Evolutionary conservation across 2,113 vertebrate genomes (phyloP).

Genomic region (Pluvianellus socialis): DNA sequence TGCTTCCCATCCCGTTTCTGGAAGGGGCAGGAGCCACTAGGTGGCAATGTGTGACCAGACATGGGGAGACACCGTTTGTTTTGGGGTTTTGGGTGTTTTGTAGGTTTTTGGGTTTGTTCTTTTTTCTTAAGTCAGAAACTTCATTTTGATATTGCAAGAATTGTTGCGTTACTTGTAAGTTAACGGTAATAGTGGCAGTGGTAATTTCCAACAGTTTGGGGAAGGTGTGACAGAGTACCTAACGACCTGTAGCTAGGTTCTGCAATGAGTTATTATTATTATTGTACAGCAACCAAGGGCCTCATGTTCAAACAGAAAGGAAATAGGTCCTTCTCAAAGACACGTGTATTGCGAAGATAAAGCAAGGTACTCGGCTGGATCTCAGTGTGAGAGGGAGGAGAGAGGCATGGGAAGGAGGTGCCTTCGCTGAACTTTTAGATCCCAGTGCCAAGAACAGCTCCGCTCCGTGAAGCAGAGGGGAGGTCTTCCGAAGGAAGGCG

Average conservation of each 20-base stretch:
- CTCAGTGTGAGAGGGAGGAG: neutral
- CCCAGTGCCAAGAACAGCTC: neutral
- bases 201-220: neutral
- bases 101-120: neutral
- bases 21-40: neutral
- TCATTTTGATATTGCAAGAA: neutral
- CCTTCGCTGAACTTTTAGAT: neutral
- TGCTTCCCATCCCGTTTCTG: neutral
- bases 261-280: neutral
- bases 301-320: neutral
- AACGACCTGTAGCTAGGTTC: neutral
- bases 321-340: neutral
- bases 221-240: rapidly evolving
- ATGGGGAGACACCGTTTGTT: rapidly evolving
- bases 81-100: rapidly evolving
- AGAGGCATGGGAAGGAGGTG: neutral
- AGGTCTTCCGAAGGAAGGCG: neutral
- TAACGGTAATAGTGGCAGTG: neutral
- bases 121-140: neutral
- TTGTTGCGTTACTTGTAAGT: neutral
- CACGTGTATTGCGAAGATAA: neutral
- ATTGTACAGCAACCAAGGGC: neutral
- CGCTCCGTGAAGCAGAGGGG: neutral
- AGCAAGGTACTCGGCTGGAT: neutral
- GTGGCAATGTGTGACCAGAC: constrained; percentile 30